A percentile compares a stretch with the other conserved stretches of the same genome.
Conservation (phyloP, 2,113 vertebrate genomes). For the Thalassoma bifasciatum region DNA sequence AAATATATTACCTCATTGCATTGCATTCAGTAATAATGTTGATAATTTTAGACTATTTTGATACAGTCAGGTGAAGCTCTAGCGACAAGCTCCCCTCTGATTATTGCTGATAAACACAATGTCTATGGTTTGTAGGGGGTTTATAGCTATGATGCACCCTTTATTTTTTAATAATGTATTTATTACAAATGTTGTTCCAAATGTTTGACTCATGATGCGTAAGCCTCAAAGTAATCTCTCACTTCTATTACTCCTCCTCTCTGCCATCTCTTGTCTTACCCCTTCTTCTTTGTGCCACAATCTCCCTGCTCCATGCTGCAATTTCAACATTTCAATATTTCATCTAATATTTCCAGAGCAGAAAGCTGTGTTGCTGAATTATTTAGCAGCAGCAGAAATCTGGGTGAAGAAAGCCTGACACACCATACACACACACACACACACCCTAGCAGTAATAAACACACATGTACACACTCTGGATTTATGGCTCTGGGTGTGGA, state of each 20-base stretch:
- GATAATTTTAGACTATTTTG: no score
- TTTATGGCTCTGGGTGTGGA: slow-evolving; percentile 37
- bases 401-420: slow-evolving; percentile 45
- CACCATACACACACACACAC: slow-evolving; percentile 11
- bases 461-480: slow-evolving; percentile 23
- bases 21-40: no score
- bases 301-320: slow-evolving; percentile 59
- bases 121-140: no score
- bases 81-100: no score
- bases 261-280: not conserved
- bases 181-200: no score
- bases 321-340: slow-evolving; percentile 77
- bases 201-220: no score
- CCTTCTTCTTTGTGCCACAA: slow-evolving; percentile 23
- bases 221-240: not conserved
- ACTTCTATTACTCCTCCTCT: not conserved
- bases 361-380: slow-evolving; percentile 69
- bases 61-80: no score
- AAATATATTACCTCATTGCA: no score
- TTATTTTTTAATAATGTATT: no score
- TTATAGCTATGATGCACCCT: no score
- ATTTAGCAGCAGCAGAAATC: slow-evolving; percentile 71
- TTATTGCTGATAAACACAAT: no score
- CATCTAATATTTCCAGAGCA: slow-evolving; percentile 72
- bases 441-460: slow-evolving; percentile 19